Base-by-base conservation (phyloP, 2,888 invertebrate genomes). In the Ceriagrion tenellum region DNA sequence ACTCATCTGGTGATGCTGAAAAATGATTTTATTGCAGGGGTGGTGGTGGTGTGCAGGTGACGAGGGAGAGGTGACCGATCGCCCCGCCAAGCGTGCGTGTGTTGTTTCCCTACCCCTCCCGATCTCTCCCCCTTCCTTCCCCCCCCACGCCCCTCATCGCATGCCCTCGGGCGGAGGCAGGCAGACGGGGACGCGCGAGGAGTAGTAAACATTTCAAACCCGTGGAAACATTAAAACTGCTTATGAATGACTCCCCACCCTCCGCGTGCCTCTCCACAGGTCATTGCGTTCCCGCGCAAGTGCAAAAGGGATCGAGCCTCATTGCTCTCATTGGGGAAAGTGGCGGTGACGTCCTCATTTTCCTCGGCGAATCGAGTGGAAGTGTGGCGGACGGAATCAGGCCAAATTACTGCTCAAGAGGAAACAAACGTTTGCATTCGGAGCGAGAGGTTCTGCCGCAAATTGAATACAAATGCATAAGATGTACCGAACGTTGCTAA, bases 21-120 rank as follows among this genome's bases (percentile, higher is more conserved):
- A 81, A 81, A 81, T 81, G 81, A 81, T 81, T 81, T 81, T 81
- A 81, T 81, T 16, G 81, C 81, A 35, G 81, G 35, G 81, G 30
- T 81, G 81, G 16, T 69, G 69, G n/a, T n/a, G 30, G n/a, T 8
- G 16, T 12, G 12, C 74, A 30, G 74, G 74, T 74, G 74, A 74
- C 74, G 74, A n/a, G 30, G 3, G 74, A 74, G 74, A 30, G 74
- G n/a, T 16, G 74, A 74, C n/a, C 16, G 30, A 30, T 30, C 74
- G 16, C 74, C 74, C 30, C n/a, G 30, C n/a, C n/a, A n/a, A n/a
- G n/a, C n/a, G n/a, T n/a, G n/a, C n/a, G n/a, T n/a, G n/a, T n/a
- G n/a, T n/a, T n/a, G n/a, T n/a, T n/a, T n/a, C n/a, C n/a, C n/a
- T n/a, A n/a, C n/a, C n/a, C n/a, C n/a, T n/a, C n/a, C n/a, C n/a